These are phyloP conservation scores for crab-eating macaque (Macaca fascicularis) DNA, from an alignment of 2,113 vertebrate genomes.

Conservation along the genomic window DNA sequence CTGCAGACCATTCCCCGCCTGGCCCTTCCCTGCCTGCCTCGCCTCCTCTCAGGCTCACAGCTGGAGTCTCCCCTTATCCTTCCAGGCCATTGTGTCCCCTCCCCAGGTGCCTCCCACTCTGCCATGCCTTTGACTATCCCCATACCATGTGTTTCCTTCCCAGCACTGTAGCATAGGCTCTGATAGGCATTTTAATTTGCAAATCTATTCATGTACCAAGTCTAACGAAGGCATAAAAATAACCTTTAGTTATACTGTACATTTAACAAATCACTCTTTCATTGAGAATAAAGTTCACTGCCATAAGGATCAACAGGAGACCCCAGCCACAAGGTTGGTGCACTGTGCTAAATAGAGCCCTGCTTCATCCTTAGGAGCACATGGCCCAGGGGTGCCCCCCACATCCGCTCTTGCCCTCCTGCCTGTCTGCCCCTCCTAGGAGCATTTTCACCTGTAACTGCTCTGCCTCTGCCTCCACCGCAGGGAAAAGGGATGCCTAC, in stretches of 20 bases:
- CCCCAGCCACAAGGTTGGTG: background rate
- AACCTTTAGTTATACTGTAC: background rate
- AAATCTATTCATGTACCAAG: background rate
- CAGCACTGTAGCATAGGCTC: background rate
- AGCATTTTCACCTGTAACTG: background rate
- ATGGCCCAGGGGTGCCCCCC: accelerated
- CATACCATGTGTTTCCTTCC: background rate
- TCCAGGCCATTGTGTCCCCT: background rate
- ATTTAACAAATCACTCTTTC: background rate
- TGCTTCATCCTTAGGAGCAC: background rate
- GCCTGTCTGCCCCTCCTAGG: background rate
- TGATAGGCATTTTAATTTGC: background rate
- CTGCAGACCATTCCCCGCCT: background rate
- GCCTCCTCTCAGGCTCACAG: background rate
- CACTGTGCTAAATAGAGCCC: background rate
- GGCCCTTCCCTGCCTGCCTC: background rate
- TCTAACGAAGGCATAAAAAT: slow-evolving; percentile 8
- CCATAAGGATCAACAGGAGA: background rate
- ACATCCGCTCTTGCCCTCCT: background rate
- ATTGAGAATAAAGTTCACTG: background rate
- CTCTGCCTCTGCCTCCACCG: background rate
- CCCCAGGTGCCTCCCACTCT: background rate
- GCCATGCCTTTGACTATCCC: background rate
- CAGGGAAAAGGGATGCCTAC: background rate
- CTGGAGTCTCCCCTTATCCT: accelerated